Base-by-base conservation (phyloP, 2,797 vertebrate genomes). In the Odontamblyopus rebecca region DNA sequence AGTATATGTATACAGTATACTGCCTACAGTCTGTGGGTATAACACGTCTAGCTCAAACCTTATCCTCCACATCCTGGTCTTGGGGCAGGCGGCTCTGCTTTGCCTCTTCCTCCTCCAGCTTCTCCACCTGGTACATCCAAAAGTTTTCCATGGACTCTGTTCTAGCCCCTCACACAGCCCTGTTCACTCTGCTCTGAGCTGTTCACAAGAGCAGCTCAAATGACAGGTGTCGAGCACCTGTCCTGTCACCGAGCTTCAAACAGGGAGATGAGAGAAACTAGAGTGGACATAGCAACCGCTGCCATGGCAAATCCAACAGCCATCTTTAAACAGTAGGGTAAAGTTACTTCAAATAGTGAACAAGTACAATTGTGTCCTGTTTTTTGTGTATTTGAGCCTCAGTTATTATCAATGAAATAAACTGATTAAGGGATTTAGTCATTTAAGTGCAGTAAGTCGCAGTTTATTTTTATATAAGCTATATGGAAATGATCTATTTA, bases 101-200 rank as follows among this genome's bases (percentile, higher is more conserved):
- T 35, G 62, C 80, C 44, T 86, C 70, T 44, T 88, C 79, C 71
- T 91, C 88, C 72, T 89, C 88, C 6, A 84, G 66, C 73, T 88
- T 89, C 64, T 92, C 91, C 13, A 82, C 83, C 59, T 91, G 91
- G 80, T 85, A 88, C 44, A 90, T 90, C 89, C 89, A 92, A 51
- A 82, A 91, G 71, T 92, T 92, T 61, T 92, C 91, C 91, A 92
- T 92, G 41, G 16, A 38, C 35, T n/a, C 11, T 61, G 60, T 35
- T n/a, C 29, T 61, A 26, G 60, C 16, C 60, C 60, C 60, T 35
- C 62, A 64, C 61, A 41, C 62, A 41, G 61, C 35, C 61, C 3
- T 23, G 23, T 13, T 26, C 38, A 64, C 23, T 27, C 19, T 13
- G 35, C 11, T n/a, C 61, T 50, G 64, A 29, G 64, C 44, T 9